Evolutionary conservation across 2,113 vertebrate species (phyloP).

Genomic region (Nothoprocta pentlandii): DNA sequence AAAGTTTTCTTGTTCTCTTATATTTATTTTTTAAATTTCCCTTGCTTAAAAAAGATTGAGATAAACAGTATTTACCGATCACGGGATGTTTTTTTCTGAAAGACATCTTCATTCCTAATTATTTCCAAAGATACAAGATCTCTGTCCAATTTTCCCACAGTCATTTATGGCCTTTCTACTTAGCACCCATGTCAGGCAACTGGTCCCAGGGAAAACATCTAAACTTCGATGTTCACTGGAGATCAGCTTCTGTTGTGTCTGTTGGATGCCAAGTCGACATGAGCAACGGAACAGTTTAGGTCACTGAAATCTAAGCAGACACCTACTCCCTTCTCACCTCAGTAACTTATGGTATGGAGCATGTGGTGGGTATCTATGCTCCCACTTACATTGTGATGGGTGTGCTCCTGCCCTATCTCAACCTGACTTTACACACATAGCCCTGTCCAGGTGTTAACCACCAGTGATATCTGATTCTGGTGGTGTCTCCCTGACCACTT

Average conservation of each 20-base stretch:
- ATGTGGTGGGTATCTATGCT: neutral
- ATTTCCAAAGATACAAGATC: neutral
- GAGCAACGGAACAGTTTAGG: neutral
- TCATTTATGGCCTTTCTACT: neutral
- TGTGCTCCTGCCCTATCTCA: no score
- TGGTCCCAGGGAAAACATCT: accelerated
- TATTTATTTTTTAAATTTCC: neutral
- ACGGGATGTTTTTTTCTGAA: neutral
- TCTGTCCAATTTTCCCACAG: neutral
- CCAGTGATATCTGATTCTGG: no score
- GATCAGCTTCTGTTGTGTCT: neutral
- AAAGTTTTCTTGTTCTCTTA: neutral
- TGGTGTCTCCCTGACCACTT: no score
- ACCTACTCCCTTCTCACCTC: neutral
- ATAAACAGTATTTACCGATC: neutral
- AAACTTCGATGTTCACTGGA: neutral
- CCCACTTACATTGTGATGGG: neutral
- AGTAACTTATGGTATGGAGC: accelerated
- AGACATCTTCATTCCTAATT: neutral
- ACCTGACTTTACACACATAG: no score
- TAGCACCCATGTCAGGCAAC: neutral
- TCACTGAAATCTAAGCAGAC: neutral
- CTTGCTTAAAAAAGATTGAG: neutral
- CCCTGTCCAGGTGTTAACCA: no score
- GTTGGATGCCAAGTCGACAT: neutral